Percentiles rank a stretch among this genome's conserved stretches.
Conservation (phyloP, 2,113 vertebrate genomes). For the Taurulus bubalis region DNA sequence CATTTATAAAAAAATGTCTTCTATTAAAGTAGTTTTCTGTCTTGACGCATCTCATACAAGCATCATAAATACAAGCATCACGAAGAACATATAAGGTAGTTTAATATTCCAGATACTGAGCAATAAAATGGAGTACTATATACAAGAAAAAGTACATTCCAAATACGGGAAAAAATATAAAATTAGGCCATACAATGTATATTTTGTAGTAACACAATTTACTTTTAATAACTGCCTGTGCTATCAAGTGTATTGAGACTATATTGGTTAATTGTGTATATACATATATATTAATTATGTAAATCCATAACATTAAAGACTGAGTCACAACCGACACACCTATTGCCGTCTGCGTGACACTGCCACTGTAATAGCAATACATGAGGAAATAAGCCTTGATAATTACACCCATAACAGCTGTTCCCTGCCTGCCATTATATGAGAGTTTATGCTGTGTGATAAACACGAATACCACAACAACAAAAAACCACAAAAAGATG, state of each 20-base stretch:
- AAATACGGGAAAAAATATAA: background rate
- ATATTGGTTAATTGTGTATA: background rate
- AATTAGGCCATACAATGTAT: too few relatives aligned
- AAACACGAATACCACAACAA: background rate
- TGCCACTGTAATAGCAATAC: background rate
- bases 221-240: background rate
- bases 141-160: background rate
- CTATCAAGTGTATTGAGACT: background rate
- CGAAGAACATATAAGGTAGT: background rate
- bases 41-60: background rate
- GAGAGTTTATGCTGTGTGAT: background rate
- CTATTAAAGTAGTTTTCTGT: background rate
- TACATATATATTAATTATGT: background rate
- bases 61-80: background rate
- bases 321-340: background rate
- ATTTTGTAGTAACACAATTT: background rate
- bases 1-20: background rate
- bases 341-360: background rate
- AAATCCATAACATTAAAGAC: too few relatives aligned
- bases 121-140: background rate
- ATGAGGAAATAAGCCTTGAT: background rate
- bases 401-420: slow-evolving; percentile 16
- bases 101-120: background rate
- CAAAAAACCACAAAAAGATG: background rate
- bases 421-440: slow-evolving; percentile 12